phyloP scores from a whole-genome alignment of 2,797 vertebrate species.

The Avahi laniger region DNA sequence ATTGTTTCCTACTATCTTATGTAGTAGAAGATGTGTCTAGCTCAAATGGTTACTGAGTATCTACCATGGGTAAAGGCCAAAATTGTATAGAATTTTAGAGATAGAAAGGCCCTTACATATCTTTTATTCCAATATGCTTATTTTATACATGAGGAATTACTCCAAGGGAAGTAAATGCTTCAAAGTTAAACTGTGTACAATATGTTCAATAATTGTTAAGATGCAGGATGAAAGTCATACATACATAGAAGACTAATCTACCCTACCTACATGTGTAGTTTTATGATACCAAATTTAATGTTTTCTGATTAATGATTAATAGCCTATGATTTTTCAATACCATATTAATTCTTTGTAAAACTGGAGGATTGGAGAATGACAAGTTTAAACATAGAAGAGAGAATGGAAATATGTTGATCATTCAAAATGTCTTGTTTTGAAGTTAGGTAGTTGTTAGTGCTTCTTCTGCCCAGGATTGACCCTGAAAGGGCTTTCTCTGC shows the following conservation, averaged over 20 bases:
- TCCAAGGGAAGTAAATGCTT: neutral
- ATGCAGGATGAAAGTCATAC: neutral
- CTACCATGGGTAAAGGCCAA: neutral
- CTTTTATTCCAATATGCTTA: neutral
- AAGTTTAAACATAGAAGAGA: neutral
- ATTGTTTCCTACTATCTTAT: neutral
- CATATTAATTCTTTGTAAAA: neutral
- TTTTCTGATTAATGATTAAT: neutral
- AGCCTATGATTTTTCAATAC: neutral
- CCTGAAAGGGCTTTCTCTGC: neutral
- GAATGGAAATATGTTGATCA: neutral
- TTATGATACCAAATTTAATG: neutral
- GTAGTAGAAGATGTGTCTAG: neutral
- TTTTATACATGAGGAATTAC: neutral
- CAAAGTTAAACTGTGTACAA: neutral
- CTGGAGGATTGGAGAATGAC: neutral
- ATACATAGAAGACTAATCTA: neutral
- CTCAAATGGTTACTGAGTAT: neutral
- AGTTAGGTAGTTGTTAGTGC: neutral
- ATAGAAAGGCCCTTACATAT: neutral
- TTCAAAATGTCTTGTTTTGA: neutral
- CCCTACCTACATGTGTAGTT: neutral
- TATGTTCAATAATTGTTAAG: neutral
- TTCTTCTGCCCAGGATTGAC: neutral
- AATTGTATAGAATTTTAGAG: neutral